Evolutionary conservation across 2,888 invertebrate species (phyloP), one percentile per base, ranked within the genome.

Genomic region (Drosophila ochracea): DNA sequence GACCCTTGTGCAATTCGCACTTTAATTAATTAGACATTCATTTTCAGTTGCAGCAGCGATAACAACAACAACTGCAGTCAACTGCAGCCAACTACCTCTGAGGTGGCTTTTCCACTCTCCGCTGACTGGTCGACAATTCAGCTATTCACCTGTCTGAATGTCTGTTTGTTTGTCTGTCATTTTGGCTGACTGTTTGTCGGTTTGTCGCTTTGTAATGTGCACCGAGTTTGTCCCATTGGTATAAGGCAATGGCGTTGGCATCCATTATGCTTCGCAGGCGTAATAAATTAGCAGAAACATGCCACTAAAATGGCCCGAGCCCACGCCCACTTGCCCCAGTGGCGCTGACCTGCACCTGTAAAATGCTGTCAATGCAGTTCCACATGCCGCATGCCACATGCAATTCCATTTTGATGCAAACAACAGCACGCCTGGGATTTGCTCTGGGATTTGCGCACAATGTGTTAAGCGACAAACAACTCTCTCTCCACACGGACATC

Each of bases 11-110:
- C 82, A 84, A 78, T 89, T 89, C 78, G 90, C 89, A 86, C 86
- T 87, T 87, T 83, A 87, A 87, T 87, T 87, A 90, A 87, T 87
- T 90, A 88, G 90, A 89, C 89, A 90, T 89, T 87, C 82, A 87
- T 90, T 86, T 88, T 83, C 76, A 78, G 62, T 62, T 70, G 30
- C 28, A 64, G 9, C 39, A 43, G 13, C 21, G 16, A 16, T 37
- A 50, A 43, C 43, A 63, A 54, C 68, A 49, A 68, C 59, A 65
- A 67, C 72, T 63, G 52, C 50, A 67, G 47, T 25, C 50, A 62
- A 37, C 33, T n/a, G n/a, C 49, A 47, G 61, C 43, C 61, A 55
- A 58, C 76, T 64, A 50, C 82, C 78, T 68, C 79, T 31, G 61
- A 64, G 84, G 72, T 59, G 37, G 35, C 55, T 16, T 3, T 5